Evolutionary conservation across 2,113 vertebrate genomes (phyloP).

Genomic region (Dipodomys stephensi): DNA sequence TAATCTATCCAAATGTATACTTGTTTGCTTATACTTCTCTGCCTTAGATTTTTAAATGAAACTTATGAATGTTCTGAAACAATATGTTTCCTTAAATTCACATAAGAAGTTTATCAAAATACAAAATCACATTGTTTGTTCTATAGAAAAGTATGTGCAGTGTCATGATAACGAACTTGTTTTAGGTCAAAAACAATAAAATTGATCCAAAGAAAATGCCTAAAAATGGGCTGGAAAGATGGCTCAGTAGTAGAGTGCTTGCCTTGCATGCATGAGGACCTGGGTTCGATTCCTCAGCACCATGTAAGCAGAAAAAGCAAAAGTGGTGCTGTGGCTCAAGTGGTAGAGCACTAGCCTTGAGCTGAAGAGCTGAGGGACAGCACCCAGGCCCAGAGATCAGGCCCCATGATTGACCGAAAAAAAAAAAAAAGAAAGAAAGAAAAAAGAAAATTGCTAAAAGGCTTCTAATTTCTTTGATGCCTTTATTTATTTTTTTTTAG

Average conservation of each 20-base stretch:
- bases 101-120: constrained; percentile 38
- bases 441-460: neutral
- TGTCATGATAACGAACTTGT: neutral
- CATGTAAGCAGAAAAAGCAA: no score
- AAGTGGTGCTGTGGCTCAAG: no score
- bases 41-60: constrained; percentile 11
- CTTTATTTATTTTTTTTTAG: constrained; percentile 39
- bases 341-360: no score
- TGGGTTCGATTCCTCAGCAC: no score
- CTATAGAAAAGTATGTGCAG: constrained; percentile 44
- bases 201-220: neutral
- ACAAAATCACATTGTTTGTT: constrained; percentile 24
- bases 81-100: constrained; percentile 7
- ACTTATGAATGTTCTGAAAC: constrained; percentile 46
- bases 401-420: no score
- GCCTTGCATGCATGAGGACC: no score
- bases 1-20: constrained; percentile 56
- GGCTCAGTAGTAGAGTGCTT: no score
- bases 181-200: neutral
- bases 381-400: no score
- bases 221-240: neutral
- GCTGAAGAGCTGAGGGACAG: no score
- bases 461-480: neutral
- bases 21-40: constrained; percentile 36
- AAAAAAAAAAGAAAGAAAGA: no score